A percentile compares a stretch with the other conserved stretches of the same genome.
Conservation (phyloP, 1,140 invertebrate genomes). For the Ips typographus region DNA sequence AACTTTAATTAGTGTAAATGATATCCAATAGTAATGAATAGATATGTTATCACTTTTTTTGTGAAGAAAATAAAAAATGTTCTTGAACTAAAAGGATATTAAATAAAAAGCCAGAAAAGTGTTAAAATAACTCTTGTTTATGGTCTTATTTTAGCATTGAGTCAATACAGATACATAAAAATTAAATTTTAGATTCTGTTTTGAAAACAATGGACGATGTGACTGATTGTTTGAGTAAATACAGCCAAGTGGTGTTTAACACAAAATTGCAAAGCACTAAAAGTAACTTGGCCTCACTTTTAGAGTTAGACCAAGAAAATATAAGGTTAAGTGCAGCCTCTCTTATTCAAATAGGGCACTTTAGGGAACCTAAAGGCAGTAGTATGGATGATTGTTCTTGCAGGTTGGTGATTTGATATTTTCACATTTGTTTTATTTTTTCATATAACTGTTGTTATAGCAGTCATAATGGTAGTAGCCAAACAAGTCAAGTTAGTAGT, state of each 20-base stretch:
- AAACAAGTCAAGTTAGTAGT: constrained; percentile 9
- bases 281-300: constrained; percentile 24
- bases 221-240: constrained; percentile 22
- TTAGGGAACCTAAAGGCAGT: constrained; percentile 19
- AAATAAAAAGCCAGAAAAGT: not conserved
- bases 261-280: constrained; percentile 1
- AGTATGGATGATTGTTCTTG: constrained; percentile 24
- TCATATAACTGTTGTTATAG: constrained; percentile 7
- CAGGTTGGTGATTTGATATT: constrained; percentile 8
- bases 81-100: too few relatives aligned
- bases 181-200: constrained; percentile 26
- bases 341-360: constrained; percentile 25
- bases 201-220: constrained; percentile 32
- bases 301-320: constrained; percentile 28
- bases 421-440: constrained; percentile 6
- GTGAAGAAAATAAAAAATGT: too few relatives aligned
- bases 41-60: not conserved
- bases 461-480: constrained; percentile 19
- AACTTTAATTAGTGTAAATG: too few relatives aligned
- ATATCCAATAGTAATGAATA: too few relatives aligned
- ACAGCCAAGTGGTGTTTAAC: constrained; percentile 14
- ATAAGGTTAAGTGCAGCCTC: constrained; percentile 4
- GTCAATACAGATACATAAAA: too few relatives aligned
- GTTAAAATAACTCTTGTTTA: not conserved
- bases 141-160: too few relatives aligned